Base-by-base conservation (phyloP, 2,797 vertebrate genomes). In the Intellagama lesueurii region DNA sequence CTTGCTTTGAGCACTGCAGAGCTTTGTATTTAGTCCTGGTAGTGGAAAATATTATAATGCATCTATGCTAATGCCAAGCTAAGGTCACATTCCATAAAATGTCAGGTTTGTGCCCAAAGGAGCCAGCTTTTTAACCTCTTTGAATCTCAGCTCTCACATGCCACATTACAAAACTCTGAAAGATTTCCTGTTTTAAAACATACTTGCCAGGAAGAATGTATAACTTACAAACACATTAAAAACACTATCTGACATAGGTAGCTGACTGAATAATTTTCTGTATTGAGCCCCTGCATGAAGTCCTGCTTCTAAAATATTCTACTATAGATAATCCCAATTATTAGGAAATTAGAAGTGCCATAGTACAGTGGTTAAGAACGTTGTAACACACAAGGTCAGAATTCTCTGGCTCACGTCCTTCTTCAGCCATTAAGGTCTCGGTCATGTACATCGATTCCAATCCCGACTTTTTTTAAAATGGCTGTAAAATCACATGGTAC, bases 1-100 rank as follows among this genome's bases (percentile, higher is more conserved):
- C 85, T 89, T 49, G 86, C 83, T 92, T 87, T 92, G 80, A 26
- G 72, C 5, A 82, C n/a, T 35, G 64, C 22, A 32, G 47, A 79
- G 32, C 44, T 26, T 7, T 2, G 0, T 4, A 40, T 86, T 44
- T 9, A 85, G 17, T 35, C 87, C 88, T 84, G 44, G 52, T 80
- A 26, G 1, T 26, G 35, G 88, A 91, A 40, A 8, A 90, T 76
- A 70, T 19, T 66, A 28, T 3, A 56, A 76, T 76, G 70, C 24
- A 32, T 32, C 19, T 14, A 76, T 66, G 49, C 49, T 75, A 75
- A 87, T 44, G 16, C 2, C 70, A 75, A 68, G 47, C 56, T 76
- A 76, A 81, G 40, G 26, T n/a, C 52, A 82, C 17, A 80, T 91
- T 44, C 8, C 75, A 92, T 68, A 87, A 83, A 72, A 81, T 32